Percentiles rank a stretch among this genome's conserved stretches.
phyloP scores from a whole-genome alignment of 2,888 invertebrate species.

The Dasysyrphus albostriatus region DNA sequence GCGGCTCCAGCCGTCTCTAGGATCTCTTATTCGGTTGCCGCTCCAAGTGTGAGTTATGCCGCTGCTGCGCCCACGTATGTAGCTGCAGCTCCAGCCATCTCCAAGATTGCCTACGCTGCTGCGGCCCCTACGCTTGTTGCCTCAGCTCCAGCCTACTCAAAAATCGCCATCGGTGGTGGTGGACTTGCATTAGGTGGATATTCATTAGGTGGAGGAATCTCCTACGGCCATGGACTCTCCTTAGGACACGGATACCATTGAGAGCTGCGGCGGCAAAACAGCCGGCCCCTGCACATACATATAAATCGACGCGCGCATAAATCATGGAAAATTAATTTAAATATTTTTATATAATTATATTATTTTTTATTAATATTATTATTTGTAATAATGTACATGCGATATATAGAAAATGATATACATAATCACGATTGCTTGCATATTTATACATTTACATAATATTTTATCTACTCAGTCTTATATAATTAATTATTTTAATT shows the following conservation, averaged over 20 bases:
- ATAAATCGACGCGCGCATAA: conserved; percentile 26
- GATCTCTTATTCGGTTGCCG: conserved; percentile 67
- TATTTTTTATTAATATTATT: background rate
- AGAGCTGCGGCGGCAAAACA: conserved; percentile 67
- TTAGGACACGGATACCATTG: conserved; percentile 78
- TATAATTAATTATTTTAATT: conserved; percentile 62
- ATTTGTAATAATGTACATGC: conserved; percentile 32
- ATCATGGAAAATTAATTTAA: conserved; percentile 48
- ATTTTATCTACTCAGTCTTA: conserved; percentile 47
- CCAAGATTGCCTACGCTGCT: conserved; percentile 80
- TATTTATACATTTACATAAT: conserved; percentile 20
- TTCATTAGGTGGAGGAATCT: conserved; percentile 77
- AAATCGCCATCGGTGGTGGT: conserved; percentile 75
- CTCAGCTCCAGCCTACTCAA: conserved; percentile 60
- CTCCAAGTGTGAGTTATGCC: conserved; percentile 78
- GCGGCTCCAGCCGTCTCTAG: conserved; percentile 67
- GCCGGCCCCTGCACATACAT: conserved; percentile 7
- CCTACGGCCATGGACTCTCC: conserved; percentile 73
- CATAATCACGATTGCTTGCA: conserved; percentile 46
- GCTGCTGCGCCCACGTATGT: conserved; percentile 77
- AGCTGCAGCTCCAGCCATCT: conserved; percentile 78
- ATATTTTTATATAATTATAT: conserved; percentile 5
- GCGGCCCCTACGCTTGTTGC: conserved; percentile 72
- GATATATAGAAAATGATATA: conserved; percentile 15
- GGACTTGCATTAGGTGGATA: conserved; percentile 63